Conservation (phyloP, 2,113 vertebrate species). For the Poeciliopsis occidentalis region DNA sequence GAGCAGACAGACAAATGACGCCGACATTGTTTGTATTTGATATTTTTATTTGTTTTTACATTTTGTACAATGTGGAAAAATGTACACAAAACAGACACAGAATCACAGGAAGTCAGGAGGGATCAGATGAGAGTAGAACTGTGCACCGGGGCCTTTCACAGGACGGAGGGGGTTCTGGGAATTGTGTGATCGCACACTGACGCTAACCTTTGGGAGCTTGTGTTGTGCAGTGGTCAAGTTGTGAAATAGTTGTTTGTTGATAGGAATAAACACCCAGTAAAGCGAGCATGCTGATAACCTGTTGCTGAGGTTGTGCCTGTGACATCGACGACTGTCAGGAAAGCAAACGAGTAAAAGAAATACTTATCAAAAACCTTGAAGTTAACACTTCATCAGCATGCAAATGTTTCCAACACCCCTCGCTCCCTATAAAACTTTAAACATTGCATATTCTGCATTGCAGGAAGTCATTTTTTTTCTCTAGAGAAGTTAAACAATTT, state of each 20-base stretch:
- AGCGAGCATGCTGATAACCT: constrained; percentile 58
- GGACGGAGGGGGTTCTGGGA: constrained; percentile 31
- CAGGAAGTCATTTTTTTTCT: constrained; percentile 82
- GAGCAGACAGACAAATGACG: neutral
- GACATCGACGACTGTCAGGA: constrained; percentile 50
- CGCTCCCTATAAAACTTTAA: constrained; percentile 72
- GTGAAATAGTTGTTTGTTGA: constrained; percentile 30
- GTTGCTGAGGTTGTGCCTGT: constrained; percentile 59
- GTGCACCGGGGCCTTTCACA: constrained; percentile 44
- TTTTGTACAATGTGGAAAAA: constrained; percentile 81
- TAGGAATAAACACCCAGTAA: constrained; percentile 55
- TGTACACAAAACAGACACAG: constrained; percentile 76
- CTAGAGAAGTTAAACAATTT: constrained; percentile 82
- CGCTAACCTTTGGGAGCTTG: constrained; percentile 43
- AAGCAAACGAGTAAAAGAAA: constrained; percentile 57
- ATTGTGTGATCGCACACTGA: constrained; percentile 30
- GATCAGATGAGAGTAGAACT: constrained; percentile 49
- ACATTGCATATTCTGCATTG: constrained; percentile 84
- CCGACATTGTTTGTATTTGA: constrained; percentile 34
- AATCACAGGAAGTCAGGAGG: constrained; percentile 70
- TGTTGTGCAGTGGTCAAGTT: constrained; percentile 71
- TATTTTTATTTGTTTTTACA: constrained; percentile 78
- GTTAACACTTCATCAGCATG: constrained; percentile 77
- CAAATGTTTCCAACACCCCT: constrained; percentile 65
- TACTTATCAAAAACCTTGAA: constrained; percentile 75